Conservation (phyloP, 2,888 invertebrate species). For the Microplitis deprimator region DNA sequence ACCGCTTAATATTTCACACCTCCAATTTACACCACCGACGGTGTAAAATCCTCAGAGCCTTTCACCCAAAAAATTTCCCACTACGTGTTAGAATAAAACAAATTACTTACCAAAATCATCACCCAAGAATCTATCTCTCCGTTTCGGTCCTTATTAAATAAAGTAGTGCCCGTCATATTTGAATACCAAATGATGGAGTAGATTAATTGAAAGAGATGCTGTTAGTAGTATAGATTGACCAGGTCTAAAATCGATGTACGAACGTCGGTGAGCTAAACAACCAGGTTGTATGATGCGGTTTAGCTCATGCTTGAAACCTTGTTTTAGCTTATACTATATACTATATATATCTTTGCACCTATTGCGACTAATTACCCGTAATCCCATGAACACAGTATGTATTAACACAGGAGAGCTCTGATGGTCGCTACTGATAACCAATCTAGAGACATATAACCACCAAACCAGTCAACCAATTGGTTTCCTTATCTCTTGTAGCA, state of each 20-base stretch:
- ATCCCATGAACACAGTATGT: conserved; percentile 45
- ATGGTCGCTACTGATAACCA: conserved; percentile 40
- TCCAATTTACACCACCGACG: no score
- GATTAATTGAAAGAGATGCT: conserved; percentile 17
- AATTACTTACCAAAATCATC: no score
- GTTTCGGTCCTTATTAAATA: no score
- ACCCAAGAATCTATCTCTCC: no score
- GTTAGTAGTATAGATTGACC: conserved; percentile 23
- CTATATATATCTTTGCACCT: conserved; percentile 22
- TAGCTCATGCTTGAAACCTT: conserved; percentile 16
- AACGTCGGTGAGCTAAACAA: conserved; percentile 19
- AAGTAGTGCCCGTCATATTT: no score
- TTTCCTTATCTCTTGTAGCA: conserved; percentile 26
- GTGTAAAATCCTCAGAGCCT: no score
- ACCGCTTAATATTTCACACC: no score
- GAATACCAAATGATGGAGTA: no score
- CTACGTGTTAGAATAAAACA: no score
- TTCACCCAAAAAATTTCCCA: no score
- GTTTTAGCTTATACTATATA: neutral
- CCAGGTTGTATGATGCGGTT: conserved; percentile 26
- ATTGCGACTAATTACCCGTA: conserved; percentile 47
- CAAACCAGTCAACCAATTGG: conserved; percentile 34
- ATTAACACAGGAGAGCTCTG: conserved; percentile 29
- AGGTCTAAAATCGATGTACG: conserved; percentile 36
- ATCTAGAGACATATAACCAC: conserved; percentile 14